Evolutionary conservation across 2,888 invertebrate genomes (phyloP).

Genomic region (Elysia crispata): DNA sequence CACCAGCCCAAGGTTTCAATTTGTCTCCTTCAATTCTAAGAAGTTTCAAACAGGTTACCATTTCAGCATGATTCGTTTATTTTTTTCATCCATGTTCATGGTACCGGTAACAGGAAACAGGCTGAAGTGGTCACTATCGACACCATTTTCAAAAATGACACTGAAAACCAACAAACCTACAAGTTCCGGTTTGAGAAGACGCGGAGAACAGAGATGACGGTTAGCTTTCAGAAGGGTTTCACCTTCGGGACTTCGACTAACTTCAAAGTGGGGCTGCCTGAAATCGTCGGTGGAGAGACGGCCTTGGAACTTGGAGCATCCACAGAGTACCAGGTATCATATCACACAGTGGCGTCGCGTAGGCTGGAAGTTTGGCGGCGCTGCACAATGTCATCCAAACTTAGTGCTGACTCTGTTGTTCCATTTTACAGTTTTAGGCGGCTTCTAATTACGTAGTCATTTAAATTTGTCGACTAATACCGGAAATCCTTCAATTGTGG

Average conservation of each 20-base stretch:
- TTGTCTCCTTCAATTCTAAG: no score
- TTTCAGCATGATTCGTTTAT: no score
- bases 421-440: no score
- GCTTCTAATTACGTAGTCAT: no score
- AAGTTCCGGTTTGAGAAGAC: constrained; percentile 54
- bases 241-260: constrained; percentile 54
- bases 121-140: constrained; percentile 46
- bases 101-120: constrained; percentile 6
- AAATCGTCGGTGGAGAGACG: constrained; percentile 12
- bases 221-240: constrained; percentile 55
- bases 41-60: no score
- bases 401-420: no score
- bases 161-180: constrained; percentile 51
- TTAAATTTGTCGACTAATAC: no score
- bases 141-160: constrained; percentile 54
- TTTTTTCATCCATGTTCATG: background rate
- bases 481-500: no score
- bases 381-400: no score
- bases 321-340: constrained; percentile 40
- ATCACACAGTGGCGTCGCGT: no score
- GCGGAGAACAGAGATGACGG: constrained; percentile 47
- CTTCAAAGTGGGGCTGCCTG: constrained; percentile 52
- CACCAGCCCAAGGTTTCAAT: no score
- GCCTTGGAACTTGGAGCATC: constrained; percentile 27
- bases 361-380: no score